Percentiles rank a stretch among this genome's conserved stretches.
These are phyloP conservation scores for Bombus superbus DNA, from an alignment of 1,140 invertebrate species.

Conservation along the genomic window DNA sequence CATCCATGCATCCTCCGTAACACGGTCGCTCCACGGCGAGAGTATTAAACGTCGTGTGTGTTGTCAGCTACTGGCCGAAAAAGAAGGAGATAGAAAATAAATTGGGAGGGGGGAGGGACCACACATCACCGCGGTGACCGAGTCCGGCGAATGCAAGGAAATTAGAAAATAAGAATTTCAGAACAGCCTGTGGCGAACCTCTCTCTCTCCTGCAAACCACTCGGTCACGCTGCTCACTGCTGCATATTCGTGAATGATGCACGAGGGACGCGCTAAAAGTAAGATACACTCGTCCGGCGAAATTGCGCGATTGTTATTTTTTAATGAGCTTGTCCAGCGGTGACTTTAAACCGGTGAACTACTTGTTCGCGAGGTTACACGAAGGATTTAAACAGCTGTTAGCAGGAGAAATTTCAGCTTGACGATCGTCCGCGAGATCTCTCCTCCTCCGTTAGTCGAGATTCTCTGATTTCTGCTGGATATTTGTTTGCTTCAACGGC, in stretches of 20 bases:
- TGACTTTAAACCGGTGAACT: conserved; percentile 9
- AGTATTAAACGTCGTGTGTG: conserved; percentile 32
- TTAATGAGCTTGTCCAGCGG: conserved; percentile 37
- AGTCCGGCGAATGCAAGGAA: conserved; percentile 34
- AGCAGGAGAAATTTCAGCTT: background rate
- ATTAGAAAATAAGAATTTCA: conserved; percentile 51
- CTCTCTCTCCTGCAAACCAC: conserved; percentile 34
- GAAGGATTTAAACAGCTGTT: background rate
- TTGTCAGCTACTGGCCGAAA: background rate
- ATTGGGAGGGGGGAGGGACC: background rate
- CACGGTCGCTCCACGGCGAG: too few relatives aligned
- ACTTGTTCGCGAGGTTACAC: background rate
- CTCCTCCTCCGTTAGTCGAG: background rate
- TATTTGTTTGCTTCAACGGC: background rate
- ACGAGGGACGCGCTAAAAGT: conserved; percentile 34
- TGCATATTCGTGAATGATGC: conserved; percentile 53
- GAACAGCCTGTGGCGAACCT: conserved; percentile 43
- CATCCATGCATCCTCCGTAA: background rate
- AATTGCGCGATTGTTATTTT: conserved; percentile 49
- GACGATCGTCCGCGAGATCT: background rate
- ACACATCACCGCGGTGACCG: conserved; percentile 50
- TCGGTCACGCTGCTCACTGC: conserved; percentile 48
- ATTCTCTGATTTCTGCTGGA: too few relatives aligned
- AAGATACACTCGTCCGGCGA: conserved; percentile 14
- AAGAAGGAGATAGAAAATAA: background rate